Percentiles rank a stretch among this genome's conserved stretches.
These are phyloP conservation scores for Arremon aurantiirostris DNA, from an alignment of 2,797 vertebrate genomes.

Conservation along the genomic window DNA sequence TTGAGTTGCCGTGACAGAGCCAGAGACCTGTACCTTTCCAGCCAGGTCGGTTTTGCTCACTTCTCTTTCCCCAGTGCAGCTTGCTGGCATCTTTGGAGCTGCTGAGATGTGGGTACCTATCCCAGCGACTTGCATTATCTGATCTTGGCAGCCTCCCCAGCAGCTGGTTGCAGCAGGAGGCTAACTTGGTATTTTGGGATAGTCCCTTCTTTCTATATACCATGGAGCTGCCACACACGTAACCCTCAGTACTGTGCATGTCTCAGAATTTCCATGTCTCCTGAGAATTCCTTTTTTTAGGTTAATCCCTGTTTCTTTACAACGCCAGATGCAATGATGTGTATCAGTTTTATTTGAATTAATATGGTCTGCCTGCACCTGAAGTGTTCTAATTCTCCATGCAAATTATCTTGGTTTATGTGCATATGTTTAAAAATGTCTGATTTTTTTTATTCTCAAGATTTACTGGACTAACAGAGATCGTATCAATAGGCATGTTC, in stretches of 20 bases:
- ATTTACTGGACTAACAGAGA: neutral
- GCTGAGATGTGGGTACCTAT: neutral
- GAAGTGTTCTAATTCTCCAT: neutral
- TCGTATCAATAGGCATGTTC: neutral
- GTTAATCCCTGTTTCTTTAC: neutral
- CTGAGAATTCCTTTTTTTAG: neutral
- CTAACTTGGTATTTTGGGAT: neutral
- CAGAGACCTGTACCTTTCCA: neutral
- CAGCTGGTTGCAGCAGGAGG: neutral
- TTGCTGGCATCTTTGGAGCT: neutral
- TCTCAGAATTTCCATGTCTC: neutral
- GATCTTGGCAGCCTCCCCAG: neutral
- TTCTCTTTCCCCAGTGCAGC: neutral
- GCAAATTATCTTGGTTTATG: neutral
- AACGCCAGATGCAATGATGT: neutral
- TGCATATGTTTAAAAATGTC: neutral
- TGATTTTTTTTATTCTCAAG: neutral
- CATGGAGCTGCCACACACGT: fast-evolving
- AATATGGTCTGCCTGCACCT: neutral
- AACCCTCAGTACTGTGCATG: neutral
- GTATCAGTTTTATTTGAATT: neutral
- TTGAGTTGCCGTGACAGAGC: neutral
- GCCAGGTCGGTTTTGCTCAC: neutral
- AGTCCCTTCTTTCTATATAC: neutral
- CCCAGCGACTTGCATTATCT: fast-evolving